Evolutionary conservation across 2,113 vertebrate genomes (phyloP), one percentile per base, ranked within the genome.

Genomic region (Piaya cayana): DNA sequence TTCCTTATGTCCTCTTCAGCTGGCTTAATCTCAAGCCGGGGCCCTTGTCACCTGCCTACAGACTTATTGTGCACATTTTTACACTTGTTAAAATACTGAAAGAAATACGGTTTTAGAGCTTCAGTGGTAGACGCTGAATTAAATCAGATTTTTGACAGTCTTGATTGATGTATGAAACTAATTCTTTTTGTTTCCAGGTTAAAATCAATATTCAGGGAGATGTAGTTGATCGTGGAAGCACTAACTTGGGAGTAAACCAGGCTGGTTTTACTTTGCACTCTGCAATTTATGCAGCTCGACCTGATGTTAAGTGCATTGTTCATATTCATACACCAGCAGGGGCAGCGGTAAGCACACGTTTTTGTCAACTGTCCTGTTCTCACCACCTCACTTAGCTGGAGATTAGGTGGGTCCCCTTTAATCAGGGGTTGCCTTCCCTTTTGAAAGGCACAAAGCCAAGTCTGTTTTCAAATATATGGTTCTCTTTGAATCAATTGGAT

Each of bases 131-230:
- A 89, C 91, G 43, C 16, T 45, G 60, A 68, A 64, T 88, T 58
- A 72, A 39, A 74, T 58, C 16, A 23, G 36, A 17, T 26, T 92
- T 93, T 85, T 49, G 34, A 11, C 42, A 55, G 11, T 36, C n/a
- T 42, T 52, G 59, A 36, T 68, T 71, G 17, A 39, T 25, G 80
- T 36, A 15, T 64, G 34, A 67, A 43, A 76, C 22, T 22, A 30
- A 72, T 45, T 36, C 11, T 74, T 64, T 90, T 75, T 22, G 5
- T 86, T 87, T 76, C 43, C 92, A 99, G 99, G 99, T 99, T 81
- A 99, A 99, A 97, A 97, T 99, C 85, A 99, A 99, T 81, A 95
- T 99, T n/a, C 98, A 99, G 92, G 99, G 99, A 36, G 99, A 99
- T 64, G 97, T 99, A 1, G 97, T 99, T 45, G 99, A 99, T 93